These are phyloP conservation scores for Campoplex nolae DNA, from an alignment of 2,888 invertebrate genomes.

Conservation along the genomic window DNA sequence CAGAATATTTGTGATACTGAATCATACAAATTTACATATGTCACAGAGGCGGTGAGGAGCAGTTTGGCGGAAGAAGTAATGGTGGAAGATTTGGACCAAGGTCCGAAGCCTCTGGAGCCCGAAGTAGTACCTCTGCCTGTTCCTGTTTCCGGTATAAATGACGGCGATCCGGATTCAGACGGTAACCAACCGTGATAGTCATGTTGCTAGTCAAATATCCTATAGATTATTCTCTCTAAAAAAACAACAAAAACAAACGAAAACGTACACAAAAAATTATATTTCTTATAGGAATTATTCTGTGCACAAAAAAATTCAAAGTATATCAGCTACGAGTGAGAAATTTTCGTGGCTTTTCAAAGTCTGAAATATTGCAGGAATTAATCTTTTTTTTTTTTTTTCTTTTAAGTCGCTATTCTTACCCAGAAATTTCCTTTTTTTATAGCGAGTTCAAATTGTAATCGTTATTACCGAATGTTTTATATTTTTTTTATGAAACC, in stretches of 20 bases:
- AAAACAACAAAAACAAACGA: constrained; percentile 4
- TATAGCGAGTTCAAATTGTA: not conserved
- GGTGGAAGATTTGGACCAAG: constrained; percentile 81
- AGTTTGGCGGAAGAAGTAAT: constrained; percentile 83
- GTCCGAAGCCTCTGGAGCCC: constrained; percentile 79
- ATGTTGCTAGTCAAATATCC: constrained; percentile 59
- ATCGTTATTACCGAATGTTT: not conserved
- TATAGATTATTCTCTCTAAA: constrained; percentile 29
- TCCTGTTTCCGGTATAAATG: constrained; percentile 69
- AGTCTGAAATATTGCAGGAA: constrained; percentile 3
- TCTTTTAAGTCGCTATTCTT: not conserved
- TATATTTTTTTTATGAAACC: not conserved
- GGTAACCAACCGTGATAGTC: constrained; percentile 80
- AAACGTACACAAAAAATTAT: constrained; percentile 23
- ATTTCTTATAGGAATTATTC: constrained; percentile 23
- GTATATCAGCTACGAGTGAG: not conserved
- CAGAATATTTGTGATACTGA: not conserved
- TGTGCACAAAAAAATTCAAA: constrained; percentile 43
- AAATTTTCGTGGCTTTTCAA: constrained; percentile 11
- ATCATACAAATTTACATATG: not conserved
- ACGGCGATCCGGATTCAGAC: constrained; percentile 83
- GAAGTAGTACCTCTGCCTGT: constrained; percentile 78
- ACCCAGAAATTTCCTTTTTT: not conserved
- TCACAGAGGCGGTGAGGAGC: constrained; percentile 82
- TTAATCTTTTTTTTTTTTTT: not conserved